Evolutionary conservation across 2,888 invertebrate genomes (phyloP), one percentile per base, ranked within the genome.

Genomic region (Athalia cordata): DNA sequence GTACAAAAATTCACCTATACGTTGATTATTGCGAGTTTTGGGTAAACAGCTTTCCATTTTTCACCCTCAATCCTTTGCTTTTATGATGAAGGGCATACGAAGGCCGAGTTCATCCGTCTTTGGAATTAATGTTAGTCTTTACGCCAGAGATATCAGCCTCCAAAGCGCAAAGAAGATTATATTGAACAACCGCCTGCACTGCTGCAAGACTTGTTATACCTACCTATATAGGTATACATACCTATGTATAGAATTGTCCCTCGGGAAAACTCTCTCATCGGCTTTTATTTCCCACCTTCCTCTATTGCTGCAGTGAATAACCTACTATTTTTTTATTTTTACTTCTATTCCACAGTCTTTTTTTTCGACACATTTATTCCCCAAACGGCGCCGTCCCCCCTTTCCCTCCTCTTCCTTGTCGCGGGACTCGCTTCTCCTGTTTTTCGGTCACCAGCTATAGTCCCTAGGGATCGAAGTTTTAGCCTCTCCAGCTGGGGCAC

Each of bases 391-490:
- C 65, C 45, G 5, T 9, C 1, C 55, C 6, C 55, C 70, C 13
- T 43, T 29, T 2, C 29, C 29, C 29, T 29, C 29, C 29, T 29
- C 29, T 29, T 29, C 29, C 29, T 29, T 29, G 29, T 29, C 29
- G 55, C 70, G 11, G 70, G 29, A 49, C 55, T 29, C 70, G n/a
- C 43, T 57, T 55, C 55, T 45, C 29, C 55, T 70, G 70, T 70
- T 70, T 55, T 13, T 70, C 55, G 52, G 55, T 29, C 70, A 45
- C 52, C 70, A 29, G 29, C 29, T 29, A 29, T 43, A 70, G 50
- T 45, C 70, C 55, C 57, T 13, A 49, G 70, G 57, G 70, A 57
- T 7, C 43, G 43, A 70, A 70, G 70, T 70, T 70, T 50, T 70
- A 70, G n/a, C 13, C 43, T 55, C 55, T n/a, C 55, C 68, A 43